Conservation (phyloP, 2,888 invertebrate species). For the Copidosoma aretas region DNA sequence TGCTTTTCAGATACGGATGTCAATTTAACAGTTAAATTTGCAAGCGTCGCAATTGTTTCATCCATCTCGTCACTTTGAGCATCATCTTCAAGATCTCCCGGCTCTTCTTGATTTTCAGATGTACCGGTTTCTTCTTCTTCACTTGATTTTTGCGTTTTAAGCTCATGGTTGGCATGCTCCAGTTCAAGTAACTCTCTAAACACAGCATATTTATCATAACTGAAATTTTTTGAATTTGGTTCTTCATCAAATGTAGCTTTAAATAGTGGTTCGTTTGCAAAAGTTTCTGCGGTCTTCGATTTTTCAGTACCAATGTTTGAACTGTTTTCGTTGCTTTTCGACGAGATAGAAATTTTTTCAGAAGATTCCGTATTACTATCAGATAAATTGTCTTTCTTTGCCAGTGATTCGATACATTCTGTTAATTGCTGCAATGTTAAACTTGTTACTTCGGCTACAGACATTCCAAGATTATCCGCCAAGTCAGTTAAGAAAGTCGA, state of each 20-base stretch:
- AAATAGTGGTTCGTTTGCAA: slow-evolving; percentile 65
- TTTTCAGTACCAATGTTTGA: slow-evolving; percentile 12
- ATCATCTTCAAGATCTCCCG: slow-evolving; percentile 42
- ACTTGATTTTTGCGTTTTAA: slow-evolving; percentile 43
- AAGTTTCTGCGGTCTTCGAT: slow-evolving; percentile 46
- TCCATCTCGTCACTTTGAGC: slow-evolving; percentile 45
- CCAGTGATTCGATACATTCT: slow-evolving; percentile 71
- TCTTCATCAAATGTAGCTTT: slow-evolving; percentile 73
- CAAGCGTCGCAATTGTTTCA: slow-evolving; percentile 54
- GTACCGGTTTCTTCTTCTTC: slow-evolving; percentile 37
- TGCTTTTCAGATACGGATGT: slow-evolving; percentile 47
- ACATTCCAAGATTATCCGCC: slow-evolving; percentile 77
- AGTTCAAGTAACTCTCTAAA: slow-evolving; percentile 84
- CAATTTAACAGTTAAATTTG: slow-evolving; percentile 51
- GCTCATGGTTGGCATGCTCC: slow-evolving; percentile 63
- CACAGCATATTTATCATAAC: slow-evolving; percentile 85
- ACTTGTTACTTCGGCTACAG: slow-evolving; percentile 78
- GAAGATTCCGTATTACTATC: slow-evolving; percentile 42
- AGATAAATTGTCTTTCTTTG: slow-evolving; percentile 52
- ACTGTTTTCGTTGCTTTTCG: slow-evolving; percentile 43
- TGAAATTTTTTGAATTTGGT: slow-evolving; percentile 62
- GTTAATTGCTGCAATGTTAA: slow-evolving; percentile 89
- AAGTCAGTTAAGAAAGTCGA: slow-evolving; percentile 83
- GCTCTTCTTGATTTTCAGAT: slow-evolving; percentile 47
- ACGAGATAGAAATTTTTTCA: slow-evolving; percentile 6